Conservation (phyloP, 1,140 invertebrate species). For the Papilio helenus region DNA sequence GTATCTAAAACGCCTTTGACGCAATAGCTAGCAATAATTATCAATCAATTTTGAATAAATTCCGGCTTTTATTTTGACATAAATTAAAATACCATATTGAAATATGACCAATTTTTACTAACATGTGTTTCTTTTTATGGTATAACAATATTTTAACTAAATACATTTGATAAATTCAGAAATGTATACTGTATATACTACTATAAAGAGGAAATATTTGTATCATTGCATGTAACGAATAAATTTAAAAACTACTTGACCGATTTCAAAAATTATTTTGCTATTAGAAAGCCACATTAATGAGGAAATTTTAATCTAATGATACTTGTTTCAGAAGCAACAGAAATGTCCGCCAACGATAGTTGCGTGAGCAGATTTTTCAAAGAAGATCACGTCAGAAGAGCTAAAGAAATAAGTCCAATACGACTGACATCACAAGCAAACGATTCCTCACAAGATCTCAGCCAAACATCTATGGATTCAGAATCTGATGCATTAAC, state of each 20-base stretch:
- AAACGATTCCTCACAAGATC: constrained; percentile 55
- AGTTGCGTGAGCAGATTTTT: constrained; percentile 69
- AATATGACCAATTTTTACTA: neutral
- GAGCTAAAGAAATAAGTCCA: constrained; percentile 42
- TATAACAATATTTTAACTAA: neutral
- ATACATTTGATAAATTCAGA: too few relatives aligned
- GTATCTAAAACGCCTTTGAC: neutral
- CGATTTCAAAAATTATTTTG: too few relatives aligned
- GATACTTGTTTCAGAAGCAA: constrained; percentile 49
- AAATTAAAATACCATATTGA: neutral
- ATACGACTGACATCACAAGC: constrained; percentile 42
- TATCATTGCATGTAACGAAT: too few relatives aligned
- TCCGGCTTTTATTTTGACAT: neutral
- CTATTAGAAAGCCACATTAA: neutral
- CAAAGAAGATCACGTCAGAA: constrained; percentile 41
- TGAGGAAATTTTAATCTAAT: constrained; percentile 1
- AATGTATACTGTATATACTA: too few relatives aligned
- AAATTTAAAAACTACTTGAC: too few relatives aligned
- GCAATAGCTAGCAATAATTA: neutral
- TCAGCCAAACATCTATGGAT: constrained; percentile 58
- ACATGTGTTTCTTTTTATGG: neutral
- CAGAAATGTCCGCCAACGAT: constrained; percentile 50
- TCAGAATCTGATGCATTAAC: constrained; percentile 63
- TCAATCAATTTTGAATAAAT: constrained; percentile 2
- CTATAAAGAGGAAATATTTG: too few relatives aligned